phyloP scores from a whole-genome alignment of 2,888 invertebrate genomes.

The Lucinisca nassula region DNA sequence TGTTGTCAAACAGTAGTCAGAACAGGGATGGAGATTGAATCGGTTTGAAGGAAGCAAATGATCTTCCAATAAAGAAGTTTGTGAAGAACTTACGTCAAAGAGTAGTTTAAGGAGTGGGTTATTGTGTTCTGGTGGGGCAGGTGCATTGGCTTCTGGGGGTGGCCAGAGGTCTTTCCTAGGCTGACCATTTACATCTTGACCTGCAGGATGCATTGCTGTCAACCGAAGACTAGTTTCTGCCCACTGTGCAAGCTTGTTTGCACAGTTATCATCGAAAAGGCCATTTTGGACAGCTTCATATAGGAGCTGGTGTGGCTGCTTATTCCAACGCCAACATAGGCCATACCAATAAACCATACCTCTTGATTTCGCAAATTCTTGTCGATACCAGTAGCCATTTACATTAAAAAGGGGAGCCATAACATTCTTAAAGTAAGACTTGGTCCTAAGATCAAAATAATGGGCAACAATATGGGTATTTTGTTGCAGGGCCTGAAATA shows the following conservation, averaged over 20 bases:
- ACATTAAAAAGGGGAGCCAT: constrained; percentile 72
- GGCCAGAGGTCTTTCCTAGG: constrained; percentile 72
- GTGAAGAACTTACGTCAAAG: constrained; percentile 67
- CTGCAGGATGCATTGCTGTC: constrained; percentile 53
- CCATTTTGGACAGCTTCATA: constrained; percentile 35
- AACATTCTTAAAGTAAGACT: constrained; percentile 66
- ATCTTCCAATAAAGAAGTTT: constrained; percentile 67
- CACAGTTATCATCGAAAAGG: constrained; percentile 38
- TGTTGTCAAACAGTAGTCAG: constrained; percentile 45
- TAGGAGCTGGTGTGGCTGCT: constrained; percentile 57
- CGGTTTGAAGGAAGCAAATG: constrained; percentile 50
- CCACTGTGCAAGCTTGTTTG: constrained; percentile 45
- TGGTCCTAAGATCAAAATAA: constrained; percentile 71
- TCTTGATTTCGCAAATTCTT: constrained; percentile 72
- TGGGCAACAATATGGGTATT: constrained; percentile 70
- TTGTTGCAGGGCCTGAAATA: constrained; percentile 67
- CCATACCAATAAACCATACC: constrained; percentile 75
- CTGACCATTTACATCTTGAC: constrained; percentile 48
- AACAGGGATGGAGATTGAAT: constrained; percentile 68
- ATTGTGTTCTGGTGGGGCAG: constrained; percentile 66
- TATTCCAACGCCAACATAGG: constrained; percentile 64
- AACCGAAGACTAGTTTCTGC: constrained; percentile 44
- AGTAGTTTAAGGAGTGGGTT: constrained; percentile 69
- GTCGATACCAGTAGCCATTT: constrained; percentile 70
- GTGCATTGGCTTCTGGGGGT: constrained; percentile 72